These are phyloP conservation scores for Clarias batrachus DNA, from an alignment of 2,113 vertebrate genomes.

Conservation along the genomic window DNA sequence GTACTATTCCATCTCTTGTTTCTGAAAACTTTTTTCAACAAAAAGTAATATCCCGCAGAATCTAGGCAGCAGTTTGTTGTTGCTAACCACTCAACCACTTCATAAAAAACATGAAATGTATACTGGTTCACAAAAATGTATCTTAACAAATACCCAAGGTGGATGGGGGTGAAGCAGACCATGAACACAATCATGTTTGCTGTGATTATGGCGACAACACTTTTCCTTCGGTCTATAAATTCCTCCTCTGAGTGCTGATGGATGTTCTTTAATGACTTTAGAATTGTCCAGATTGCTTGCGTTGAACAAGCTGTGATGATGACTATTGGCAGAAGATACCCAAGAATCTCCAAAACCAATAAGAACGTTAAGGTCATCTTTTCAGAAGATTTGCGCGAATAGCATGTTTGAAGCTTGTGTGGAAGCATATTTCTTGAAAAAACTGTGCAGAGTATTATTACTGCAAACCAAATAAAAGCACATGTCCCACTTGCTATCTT, in stretches of 20 bases:
- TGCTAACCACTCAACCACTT: constrained; percentile 64
- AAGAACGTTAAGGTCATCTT: rapidly evolving
- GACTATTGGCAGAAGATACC: constrained; percentile 60
- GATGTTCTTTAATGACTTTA: constrained; percentile 5
- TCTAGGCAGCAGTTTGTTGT: constrained; percentile 72
- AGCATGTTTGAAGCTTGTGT: constrained; percentile 54
- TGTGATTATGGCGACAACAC: constrained; percentile 53
- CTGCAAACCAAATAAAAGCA: constrained; percentile 54
- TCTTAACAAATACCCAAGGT: constrained; percentile 56
- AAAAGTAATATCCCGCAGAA: constrained; percentile 67
- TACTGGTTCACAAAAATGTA: rapidly evolving
- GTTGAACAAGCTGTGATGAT: constrained; percentile 60
- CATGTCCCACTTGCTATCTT: constrained; percentile 53
- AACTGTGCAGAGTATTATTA: background rate
- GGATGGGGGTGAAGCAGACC: constrained; percentile 68
- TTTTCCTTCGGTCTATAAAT: constrained; percentile 51
- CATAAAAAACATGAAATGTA: constrained; percentile 7
- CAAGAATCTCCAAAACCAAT: constrained; percentile 41
- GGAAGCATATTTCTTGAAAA: background rate
- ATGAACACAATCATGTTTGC: constrained; percentile 69
- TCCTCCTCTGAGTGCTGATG: background rate
- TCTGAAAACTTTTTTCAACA: constrained; percentile 59
- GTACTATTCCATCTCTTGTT: background rate
- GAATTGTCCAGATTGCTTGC: constrained; percentile 56
- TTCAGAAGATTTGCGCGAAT: background rate